phyloP scores from a whole-genome alignment of 2,888 invertebrate genomes.

The Andrena flavipes region DNA sequence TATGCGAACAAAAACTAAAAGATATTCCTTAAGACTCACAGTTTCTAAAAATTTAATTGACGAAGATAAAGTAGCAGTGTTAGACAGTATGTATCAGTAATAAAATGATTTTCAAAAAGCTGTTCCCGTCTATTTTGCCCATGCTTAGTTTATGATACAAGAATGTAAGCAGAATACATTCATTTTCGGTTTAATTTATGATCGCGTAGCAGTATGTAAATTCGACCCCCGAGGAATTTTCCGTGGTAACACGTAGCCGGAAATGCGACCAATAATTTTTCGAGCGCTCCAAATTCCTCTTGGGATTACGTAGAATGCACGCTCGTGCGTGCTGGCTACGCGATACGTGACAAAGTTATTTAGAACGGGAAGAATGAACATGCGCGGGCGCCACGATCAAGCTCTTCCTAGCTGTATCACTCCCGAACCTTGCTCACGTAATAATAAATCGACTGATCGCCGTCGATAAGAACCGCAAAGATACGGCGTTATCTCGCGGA shows the following conservation, averaged over 20 bases:
- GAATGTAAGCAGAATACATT: not conserved
- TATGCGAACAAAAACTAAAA: too few relatives aligned
- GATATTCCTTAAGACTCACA: too few relatives aligned
- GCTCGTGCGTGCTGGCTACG: conserved; percentile 60
- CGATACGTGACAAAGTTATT: conserved; percentile 64
- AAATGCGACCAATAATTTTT: conserved; percentile 58
- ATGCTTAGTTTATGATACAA: not conserved
- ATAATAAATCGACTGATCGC: conserved; percentile 81
- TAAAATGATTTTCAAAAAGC: too few relatives aligned
- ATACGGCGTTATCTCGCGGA: conserved; percentile 77
- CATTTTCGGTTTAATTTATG: conserved; percentile 11
- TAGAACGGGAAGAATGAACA: conserved; percentile 65
- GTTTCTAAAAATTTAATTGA: too few relatives aligned
- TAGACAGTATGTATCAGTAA: too few relatives aligned
- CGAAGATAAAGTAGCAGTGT: too few relatives aligned
- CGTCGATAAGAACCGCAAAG: conserved; percentile 82
- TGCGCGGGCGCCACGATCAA: conserved; percentile 58
- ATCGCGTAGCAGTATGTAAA: not conserved
- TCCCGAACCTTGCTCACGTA: conserved; percentile 65
- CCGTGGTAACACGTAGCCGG: conserved; percentile 1
- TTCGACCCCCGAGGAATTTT: conserved; percentile 30
- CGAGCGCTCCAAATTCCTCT: conserved; percentile 55
- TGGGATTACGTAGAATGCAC: conserved; percentile 45
- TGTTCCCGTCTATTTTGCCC: too few relatives aligned
- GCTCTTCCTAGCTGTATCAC: conserved; percentile 70